phyloP scores from a whole-genome alignment of 2,113 vertebrate genomes.

The Anthoscopus minutus region DNA sequence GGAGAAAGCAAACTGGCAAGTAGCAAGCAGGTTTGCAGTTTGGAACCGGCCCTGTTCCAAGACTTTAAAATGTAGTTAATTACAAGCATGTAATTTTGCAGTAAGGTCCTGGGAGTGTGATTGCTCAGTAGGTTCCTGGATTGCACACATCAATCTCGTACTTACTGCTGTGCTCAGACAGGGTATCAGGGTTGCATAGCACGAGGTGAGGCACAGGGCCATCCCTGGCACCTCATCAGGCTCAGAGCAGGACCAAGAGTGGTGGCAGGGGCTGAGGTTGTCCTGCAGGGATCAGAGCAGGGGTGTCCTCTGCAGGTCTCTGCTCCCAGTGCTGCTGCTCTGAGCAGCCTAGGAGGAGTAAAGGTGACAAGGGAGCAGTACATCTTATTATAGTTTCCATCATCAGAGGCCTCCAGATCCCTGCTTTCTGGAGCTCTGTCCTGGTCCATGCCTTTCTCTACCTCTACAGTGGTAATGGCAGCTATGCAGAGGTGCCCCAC shows the following conservation, averaged over 20 bases:
- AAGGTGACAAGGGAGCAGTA: neutral
- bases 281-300: neutral
- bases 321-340: neutral
- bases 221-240: neutral
- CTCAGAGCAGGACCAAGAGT: neutral
- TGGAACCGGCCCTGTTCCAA: neutral
- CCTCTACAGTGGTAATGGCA: neutral
- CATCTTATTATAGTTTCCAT: neutral
- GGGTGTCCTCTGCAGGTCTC: neutral
- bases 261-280: neutral
- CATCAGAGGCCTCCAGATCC: neutral
- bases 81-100: neutral
- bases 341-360: neutral
- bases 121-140: neutral
- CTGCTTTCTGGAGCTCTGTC: neutral
- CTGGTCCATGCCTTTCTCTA: neutral
- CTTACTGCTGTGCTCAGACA: neutral
- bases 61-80: neutral
- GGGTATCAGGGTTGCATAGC: neutral
- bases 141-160: fast-evolving
- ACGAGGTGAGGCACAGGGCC: neutral
- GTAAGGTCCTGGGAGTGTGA: neutral
- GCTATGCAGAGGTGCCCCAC: neutral
- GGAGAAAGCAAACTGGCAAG: neutral
- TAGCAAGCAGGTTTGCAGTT: neutral